These are phyloP conservation scores for Thaumetopoea pityocampa DNA, from an alignment of 1,140 invertebrate species.

Conservation along the genomic window DNA sequence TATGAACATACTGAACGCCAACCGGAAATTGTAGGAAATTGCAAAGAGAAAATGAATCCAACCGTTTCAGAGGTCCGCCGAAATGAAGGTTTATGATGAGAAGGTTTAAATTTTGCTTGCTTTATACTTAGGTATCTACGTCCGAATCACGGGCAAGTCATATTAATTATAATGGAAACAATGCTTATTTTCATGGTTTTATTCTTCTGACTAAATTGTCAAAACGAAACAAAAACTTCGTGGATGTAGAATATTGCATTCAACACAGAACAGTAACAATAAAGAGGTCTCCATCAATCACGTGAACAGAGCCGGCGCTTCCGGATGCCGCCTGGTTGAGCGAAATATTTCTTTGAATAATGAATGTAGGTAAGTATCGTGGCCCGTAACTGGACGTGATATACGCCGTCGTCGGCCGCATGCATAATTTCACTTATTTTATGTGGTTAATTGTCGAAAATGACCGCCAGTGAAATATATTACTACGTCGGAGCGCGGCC, in stretches of 20 bases:
- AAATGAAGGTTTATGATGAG: slow-evolving; percentile 38
- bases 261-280: slow-evolving; percentile 54
- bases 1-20: slow-evolving; percentile 58
- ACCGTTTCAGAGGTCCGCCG: slow-evolving; percentile 58
- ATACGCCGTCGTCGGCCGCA: slow-evolving; percentile 73
- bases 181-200: too few relatives aligned
- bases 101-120: slow-evolving; percentile 28
- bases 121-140: too few relatives aligned
- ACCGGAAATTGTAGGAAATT: slow-evolving; percentile 75
- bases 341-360: slow-evolving; percentile 76
- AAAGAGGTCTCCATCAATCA: slow-evolving; percentile 71
- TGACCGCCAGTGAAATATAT: slow-evolving; percentile 74
- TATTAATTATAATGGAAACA: too few relatives aligned
- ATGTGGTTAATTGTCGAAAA: slow-evolving; percentile 76
- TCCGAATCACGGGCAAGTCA: too few relatives aligned
- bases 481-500: slow-evolving; percentile 54
- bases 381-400: slow-evolving; percentile 73
- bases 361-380: slow-evolving; percentile 72
- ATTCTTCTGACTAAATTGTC: slow-evolving; percentile 1
- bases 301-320: slow-evolving; percentile 63
- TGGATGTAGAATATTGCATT: slow-evolving; percentile 26
- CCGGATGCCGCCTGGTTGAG: slow-evolving; percentile 59
- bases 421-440: slow-evolving; percentile 76
- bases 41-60: slow-evolving; percentile 73
- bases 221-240: slow-evolving; percentile 11